phyloP scores from a whole-genome alignment of 2,797 vertebrate genomes.

The Catharus ustulatus region DNA sequence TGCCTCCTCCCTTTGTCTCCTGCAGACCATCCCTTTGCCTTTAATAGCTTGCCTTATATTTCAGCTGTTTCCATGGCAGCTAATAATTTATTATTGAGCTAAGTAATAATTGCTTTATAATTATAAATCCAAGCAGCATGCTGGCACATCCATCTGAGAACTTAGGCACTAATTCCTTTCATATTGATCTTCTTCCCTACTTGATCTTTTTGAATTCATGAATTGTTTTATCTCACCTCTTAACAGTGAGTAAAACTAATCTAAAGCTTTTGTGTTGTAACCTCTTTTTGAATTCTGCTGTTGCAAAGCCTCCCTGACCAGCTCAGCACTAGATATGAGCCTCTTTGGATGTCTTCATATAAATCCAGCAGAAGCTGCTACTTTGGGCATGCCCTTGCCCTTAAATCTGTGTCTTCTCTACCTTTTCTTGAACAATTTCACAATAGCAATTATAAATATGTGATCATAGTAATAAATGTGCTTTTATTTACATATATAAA shows the following conservation, averaged over 20 bases:
- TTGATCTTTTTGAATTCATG: slow-evolving; percentile 36
- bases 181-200: slow-evolving; percentile 23
- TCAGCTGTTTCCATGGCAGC: slow-evolving; percentile 61
- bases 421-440: background rate
- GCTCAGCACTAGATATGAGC: background rate
- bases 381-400: background rate
- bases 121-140: slow-evolving; percentile 56
- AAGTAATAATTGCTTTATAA: slow-evolving; percentile 63
- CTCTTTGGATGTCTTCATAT: background rate
- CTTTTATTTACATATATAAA: background rate
- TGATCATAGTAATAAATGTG: background rate
- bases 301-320: background rate
- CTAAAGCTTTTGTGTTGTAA: background rate
- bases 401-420: background rate
- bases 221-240: slow-evolving; percentile 32
- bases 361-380: background rate
- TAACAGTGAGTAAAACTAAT: slow-evolving; percentile 4
- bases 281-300: background rate
- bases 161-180: slow-evolving; percentile 38
- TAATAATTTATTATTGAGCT: slow-evolving; percentile 65
- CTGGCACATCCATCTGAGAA: slow-evolving; percentile 42
- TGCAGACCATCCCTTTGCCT: background rate
- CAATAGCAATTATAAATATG: background rate
- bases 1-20: slow-evolving; percentile 36
- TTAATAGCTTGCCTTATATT: slow-evolving; percentile 38